A percentile compares a stretch with the other conserved stretches of the same genome.
Conservation (phyloP, 1,140 invertebrate genomes). For the Oppia nitens region DNA sequence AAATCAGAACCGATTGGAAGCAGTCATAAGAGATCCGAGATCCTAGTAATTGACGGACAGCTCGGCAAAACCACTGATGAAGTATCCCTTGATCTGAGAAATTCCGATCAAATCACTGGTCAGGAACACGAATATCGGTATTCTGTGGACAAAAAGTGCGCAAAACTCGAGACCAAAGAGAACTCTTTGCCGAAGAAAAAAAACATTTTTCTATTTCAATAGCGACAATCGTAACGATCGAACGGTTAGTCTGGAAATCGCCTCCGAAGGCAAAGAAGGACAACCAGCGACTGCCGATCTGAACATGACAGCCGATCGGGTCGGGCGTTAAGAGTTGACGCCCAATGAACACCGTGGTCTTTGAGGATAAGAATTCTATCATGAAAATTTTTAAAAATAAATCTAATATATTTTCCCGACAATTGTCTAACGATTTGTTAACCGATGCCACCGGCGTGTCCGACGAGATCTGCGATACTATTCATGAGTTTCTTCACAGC, state of each 20-base stretch:
- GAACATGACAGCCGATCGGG: background rate
- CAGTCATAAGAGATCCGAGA: background rate
- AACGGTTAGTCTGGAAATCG: background rate
- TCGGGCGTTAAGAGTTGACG: background rate
- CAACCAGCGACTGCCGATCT: background rate
- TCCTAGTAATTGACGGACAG: background rate
- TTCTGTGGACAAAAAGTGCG: background rate
- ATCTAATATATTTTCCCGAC: background rate
- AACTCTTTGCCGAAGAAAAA: background rate
- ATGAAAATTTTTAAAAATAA: background rate
- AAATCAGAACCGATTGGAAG: conserved; percentile 3
- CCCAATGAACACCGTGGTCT: background rate
- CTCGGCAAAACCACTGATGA: background rate
- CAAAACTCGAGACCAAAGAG: background rate
- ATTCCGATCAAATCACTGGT: background rate
- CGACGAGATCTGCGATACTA: background rate
- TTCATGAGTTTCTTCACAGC: background rate
- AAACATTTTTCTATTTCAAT: background rate
- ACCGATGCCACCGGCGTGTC: background rate
- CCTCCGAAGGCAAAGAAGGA: background rate
- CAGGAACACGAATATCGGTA: background rate
- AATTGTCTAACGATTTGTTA: background rate
- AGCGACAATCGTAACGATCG: background rate
- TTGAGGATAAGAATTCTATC: background rate
- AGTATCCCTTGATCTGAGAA: background rate